Conservation (phyloP, 2,888 invertebrate genomes). For the Neelides folsomi region DNA sequence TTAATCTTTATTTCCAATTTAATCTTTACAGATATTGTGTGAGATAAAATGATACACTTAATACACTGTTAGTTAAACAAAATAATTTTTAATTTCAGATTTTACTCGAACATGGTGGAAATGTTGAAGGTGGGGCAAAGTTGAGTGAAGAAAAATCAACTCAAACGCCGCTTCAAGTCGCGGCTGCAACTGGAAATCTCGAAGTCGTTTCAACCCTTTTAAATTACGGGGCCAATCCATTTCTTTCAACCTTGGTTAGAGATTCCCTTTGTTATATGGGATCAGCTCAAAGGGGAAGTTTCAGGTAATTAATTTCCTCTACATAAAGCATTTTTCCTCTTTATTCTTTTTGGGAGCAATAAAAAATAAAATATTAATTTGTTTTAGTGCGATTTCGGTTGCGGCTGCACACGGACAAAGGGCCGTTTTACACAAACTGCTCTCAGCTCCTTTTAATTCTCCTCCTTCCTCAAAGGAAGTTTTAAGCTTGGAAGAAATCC, state of each 20-base stretch:
- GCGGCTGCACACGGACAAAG: conserved; percentile 80
- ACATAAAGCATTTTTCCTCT: not conserved
- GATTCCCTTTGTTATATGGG: conserved; percentile 75
- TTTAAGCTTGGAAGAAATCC: conserved; percentile 72
- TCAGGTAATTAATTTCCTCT: conserved; percentile 43
- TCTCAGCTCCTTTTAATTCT: conserved; percentile 55
- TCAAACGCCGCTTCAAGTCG: conserved; percentile 74
- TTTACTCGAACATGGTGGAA: conserved; percentile 63
- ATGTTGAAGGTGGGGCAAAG: conserved; percentile 72
- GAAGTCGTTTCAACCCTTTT: conserved; percentile 67
- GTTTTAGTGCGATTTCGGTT: conserved; percentile 63
- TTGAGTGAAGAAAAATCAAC: conserved; percentile 72
- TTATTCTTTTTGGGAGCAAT: not conserved
- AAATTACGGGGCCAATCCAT: conserved; percentile 75
- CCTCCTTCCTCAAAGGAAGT: conserved; percentile 54
- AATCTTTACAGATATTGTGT: no score
- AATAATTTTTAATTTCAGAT: conserved; percentile 40
- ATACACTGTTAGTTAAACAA: not conserved
- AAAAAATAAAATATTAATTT: not conserved
- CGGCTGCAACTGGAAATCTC: conserved; percentile 64
- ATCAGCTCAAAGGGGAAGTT: conserved; percentile 72
- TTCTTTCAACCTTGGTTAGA: conserved; percentile 67
- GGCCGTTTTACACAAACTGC: conserved; percentile 58
- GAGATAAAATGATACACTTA: no score
- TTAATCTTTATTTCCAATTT: not conserved